Base-by-base conservation (phyloP, 2,888 invertebrate genomes). In the Macrosoma leucophasiata region DNA sequence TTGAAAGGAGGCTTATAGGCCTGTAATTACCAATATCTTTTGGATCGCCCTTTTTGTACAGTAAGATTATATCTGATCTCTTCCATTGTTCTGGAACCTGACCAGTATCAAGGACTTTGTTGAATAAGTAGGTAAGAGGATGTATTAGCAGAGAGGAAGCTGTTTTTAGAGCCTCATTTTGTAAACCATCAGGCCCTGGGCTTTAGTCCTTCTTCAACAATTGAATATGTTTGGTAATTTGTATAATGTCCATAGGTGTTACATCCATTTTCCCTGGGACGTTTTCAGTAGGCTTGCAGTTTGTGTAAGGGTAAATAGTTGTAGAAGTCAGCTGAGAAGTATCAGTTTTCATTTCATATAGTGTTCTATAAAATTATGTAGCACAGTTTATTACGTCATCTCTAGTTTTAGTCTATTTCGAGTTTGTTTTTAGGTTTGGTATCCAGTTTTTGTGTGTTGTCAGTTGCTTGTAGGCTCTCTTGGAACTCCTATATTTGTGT, bases 101-200 rank as follows among this genome's bases (percentile, higher is more conserved):
- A n/a, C n/a, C n/a, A n/a, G n/a, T n/a, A n/a, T n/a, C n/a, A n/a
- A n/a, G n/a, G n/a, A n/a, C n/a, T n/a, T n/a, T n/a, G n/a, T 34
- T 34, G 10, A 39, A 31, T 20, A 39, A 10, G 4, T 31, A 5
- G 1, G 32, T 35, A 15, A 50, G 29, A 15, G 38, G 42, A 13
- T 6, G 13, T 1, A 35, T 8, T 33, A 47, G n/a, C n/a, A n/a
- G n/a, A 4, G 25, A 8, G 15, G 14, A 17, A 3, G 43, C 47
- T 8, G 18, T 1, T 41, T 45, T 49, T 8, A 51, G 18, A 2
- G 34, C 33, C 28, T 49, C 48, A 30, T 48, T 51, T 27, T 24
- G 24, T 23, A 48, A 30, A 6, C 37, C 41, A 17, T 48, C 48
- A 2, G 46, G 41, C 0, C 46, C 46, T 5, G 47, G 44, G 24